Evolutionary conservation across 2,797 vertebrate species (phyloP).

Genomic region (Tenualosa thibaudeaui): DNA sequence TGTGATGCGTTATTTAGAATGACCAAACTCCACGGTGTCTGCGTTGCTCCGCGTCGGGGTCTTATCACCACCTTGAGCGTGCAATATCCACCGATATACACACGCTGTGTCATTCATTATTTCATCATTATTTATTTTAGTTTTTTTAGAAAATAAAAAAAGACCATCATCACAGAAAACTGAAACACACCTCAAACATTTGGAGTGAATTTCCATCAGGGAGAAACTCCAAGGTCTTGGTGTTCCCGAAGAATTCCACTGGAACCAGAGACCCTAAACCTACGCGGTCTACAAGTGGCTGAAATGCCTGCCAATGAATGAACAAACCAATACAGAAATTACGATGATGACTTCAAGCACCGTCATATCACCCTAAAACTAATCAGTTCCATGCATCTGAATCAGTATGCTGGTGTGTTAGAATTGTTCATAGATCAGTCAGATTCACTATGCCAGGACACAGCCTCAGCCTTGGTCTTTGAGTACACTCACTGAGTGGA

Average conservation of each 20-base stretch:
- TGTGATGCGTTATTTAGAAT: too few species aligned
- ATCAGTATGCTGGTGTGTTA: too few species aligned
- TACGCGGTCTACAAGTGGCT: conserved; percentile 90
- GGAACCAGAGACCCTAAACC: conserved; percentile 90
- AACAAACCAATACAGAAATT: neutral
- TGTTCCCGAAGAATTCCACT: conserved; percentile 91
- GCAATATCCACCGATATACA: too few species aligned
- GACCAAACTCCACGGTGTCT: too few species aligned
- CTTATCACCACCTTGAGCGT: too few species aligned
- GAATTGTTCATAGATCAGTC: too few species aligned
- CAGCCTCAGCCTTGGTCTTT: too few species aligned
- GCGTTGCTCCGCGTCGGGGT: neutral
- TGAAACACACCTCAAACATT: conserved; percentile 86
- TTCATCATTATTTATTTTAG: too few species aligned
- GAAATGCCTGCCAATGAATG: conserved; percentile 80
- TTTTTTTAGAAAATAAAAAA: neutral
- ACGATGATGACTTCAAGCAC: neutral
- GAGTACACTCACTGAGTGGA: too few species aligned
- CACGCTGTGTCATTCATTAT: too few species aligned
- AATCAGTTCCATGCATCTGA: neutral
- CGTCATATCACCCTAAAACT: neutral
- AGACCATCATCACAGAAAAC: neutral
- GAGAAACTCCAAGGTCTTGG: conserved; percentile 86
- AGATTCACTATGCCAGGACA: too few species aligned
- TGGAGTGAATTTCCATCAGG: conserved; percentile 85